Evolutionary conservation across 37 sponge, comb jelly and placozoan species (phyloP), one percentile per base, ranked within the genome.

Genomic region (Theonella swinhoei): DNA sequence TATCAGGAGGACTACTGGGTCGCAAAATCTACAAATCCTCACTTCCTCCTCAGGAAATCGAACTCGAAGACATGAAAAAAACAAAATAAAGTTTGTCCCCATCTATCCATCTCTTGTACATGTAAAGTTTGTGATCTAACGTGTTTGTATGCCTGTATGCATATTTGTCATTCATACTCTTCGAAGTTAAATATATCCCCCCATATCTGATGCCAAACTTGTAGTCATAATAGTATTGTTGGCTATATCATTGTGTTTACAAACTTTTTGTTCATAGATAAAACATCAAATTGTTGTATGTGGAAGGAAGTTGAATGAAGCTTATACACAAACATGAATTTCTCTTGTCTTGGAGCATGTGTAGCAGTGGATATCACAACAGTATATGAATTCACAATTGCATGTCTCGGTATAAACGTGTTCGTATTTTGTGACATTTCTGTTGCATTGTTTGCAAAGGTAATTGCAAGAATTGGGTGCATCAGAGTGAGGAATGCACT

Each of bases 331-430:
- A 9, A 41, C 29, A 58, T 82, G 60, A 40, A 42, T 71, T 1
- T 60, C 71, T 42, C 14, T 47, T 23, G 14, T 14, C 22, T 20
- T 36, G 8, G 0, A 29, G 42, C 83, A 82, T 1, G 7, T 19
- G 7, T 19, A 22, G 28, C 88, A 88, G 1, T 61, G 64, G 24
- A 88, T 76, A 3, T 79, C 64, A 69, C 88, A 88, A 73, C 88
- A 88, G 78, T 72, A 81, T 31, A 34, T 32, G 34, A 82, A 82
- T 0, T 61, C 37, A 39, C 87, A 86, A 30, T 62, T 14, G 28
- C 88, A 82, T 28, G 58, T 17, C 19, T 39, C 58, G n/a, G n/a
- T n/a, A n/a, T n/a, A n/a, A n/a, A n/a, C n/a, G n/a, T n/a, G n/a
- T 70, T 71, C 54, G 25, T 3, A n/a, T 20, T 81, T 28, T 4